These are phyloP conservation scores for Micrasema longulum DNA, from an alignment of 1,140 invertebrate species.

Conservation along the genomic window DNA sequence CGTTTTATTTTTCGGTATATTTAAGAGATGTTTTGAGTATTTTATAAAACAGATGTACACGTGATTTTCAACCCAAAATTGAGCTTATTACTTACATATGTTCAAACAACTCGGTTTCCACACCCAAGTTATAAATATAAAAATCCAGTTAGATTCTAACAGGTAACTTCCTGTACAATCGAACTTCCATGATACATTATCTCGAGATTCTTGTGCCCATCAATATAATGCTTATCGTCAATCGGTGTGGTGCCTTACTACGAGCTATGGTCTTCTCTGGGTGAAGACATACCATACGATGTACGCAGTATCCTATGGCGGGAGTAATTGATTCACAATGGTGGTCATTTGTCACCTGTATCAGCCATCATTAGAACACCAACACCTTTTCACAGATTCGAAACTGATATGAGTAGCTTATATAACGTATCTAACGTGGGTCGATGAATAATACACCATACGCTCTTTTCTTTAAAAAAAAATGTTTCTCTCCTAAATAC, in stretches of 20 bases:
- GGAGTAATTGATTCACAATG: slow-evolving; percentile 41
- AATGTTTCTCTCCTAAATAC: no score
- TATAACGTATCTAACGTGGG: no score
- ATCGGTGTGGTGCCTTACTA: slow-evolving; percentile 31
- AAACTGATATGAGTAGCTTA: slow-evolving; percentile 22
- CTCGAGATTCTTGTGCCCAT: slow-evolving; percentile 19
- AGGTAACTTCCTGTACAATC: slow-evolving; percentile 9
- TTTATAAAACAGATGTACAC: no score
- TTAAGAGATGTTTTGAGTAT: no score
- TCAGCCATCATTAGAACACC: slow-evolving; percentile 29
- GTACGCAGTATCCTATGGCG: background rate
- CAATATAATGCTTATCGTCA: slow-evolving; percentile 23
- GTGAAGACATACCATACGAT: background rate
- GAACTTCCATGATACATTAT: slow-evolving; percentile 34
- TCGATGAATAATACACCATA: no score
- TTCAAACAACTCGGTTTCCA: no score
- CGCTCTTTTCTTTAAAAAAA: no score
- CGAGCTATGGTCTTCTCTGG: background rate
- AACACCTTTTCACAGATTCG: slow-evolving; percentile 28
- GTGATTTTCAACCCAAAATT: no score
- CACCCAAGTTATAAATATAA: slow-evolving; percentile 4
- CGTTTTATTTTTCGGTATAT: no score
- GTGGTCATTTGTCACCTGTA: slow-evolving; percentile 38
- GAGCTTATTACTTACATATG: no score
- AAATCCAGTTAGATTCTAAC: slow-evolving; percentile 1